Conservation (phyloP, 2,888 invertebrate genomes). For the Nomada goodeniana region DNA sequence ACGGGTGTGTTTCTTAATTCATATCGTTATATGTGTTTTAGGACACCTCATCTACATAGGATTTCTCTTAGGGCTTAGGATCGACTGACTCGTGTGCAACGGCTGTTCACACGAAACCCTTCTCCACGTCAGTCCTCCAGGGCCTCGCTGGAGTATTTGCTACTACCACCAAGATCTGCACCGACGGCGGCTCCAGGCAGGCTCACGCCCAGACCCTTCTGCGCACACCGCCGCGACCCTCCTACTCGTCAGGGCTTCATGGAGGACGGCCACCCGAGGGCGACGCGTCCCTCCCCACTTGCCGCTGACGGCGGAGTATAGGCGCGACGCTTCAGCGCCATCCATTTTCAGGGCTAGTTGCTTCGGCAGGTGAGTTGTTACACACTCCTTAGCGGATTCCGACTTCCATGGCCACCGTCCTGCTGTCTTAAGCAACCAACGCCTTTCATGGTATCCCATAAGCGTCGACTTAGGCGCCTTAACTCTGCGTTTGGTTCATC, state of each 20-base stretch:
- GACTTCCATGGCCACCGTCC: constrained; percentile 92
- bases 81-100: constrained; percentile 87
- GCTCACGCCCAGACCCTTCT: constrained; percentile 82
- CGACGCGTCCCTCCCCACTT: constrained; percentile 76
- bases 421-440: constrained; percentile 68
- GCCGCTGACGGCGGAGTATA: constrained; percentile 86
- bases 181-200: constrained; percentile 81
- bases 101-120: constrained; percentile 88
- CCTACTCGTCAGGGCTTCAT: constrained; percentile 88
- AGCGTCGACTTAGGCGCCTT: constrained; percentile 70
- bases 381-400: constrained; percentile 82
- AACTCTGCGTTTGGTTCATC: constrained; percentile 86
- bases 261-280: constrained; percentile 42
- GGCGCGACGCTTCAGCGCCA: constrained; percentile 87
- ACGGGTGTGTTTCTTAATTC: constrained; percentile 80
- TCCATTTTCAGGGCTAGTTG: constrained; percentile 89
- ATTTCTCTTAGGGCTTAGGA: constrained; percentile 85
- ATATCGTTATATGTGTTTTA: constrained; percentile 81
- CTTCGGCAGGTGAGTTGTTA: constrained; percentile 85
- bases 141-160: constrained; percentile 88
- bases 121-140: constrained; percentile 87
- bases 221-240: constrained; percentile 76
- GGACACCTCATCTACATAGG: constrained; percentile 3
- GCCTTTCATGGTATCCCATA: constrained; percentile 39
- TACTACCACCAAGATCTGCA: constrained; percentile 86